Evolutionary conservation across 30 jellyfish, hydroid and myxozoan species (phyloP).

Genomic region (Nemopilema nomurai): DNA sequence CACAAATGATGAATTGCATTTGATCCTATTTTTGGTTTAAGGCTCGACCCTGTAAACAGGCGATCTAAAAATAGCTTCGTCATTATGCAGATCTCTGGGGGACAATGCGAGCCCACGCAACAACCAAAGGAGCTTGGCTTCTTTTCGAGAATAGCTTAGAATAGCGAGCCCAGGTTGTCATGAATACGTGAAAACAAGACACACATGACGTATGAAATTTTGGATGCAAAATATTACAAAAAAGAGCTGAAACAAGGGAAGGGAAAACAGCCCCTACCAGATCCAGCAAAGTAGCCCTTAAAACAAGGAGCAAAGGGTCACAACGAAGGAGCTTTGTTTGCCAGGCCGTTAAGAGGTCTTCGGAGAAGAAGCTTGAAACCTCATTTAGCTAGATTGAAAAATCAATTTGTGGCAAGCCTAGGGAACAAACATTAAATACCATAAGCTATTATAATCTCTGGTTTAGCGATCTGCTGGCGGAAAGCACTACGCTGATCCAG

Average conservation of each 20-base stretch:
- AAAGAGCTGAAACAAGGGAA: background rate
- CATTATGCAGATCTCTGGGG: background rate
- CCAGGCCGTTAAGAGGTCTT: too few species aligned
- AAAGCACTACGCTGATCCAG: background rate
- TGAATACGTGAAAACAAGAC: background rate
- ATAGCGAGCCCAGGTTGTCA: background rate
- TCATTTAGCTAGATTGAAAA: too few species aligned
- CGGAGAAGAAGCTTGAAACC: too few species aligned
- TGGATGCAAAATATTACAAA: background rate
- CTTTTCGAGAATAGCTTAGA: background rate
- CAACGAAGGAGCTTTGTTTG: too few species aligned
- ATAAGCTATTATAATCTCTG: background rate
- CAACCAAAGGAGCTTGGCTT: background rate
- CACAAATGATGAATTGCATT: too few species aligned
- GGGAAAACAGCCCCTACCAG: too few species aligned
- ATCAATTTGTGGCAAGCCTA: too few species aligned
- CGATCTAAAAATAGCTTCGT: background rate
- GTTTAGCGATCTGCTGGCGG: background rate
- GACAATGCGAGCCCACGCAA: background rate
- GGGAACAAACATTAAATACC: too few species aligned
- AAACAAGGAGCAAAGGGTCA: too few species aligned
- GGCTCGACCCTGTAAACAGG: background rate
- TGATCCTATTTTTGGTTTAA: background rate
- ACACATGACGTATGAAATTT: too few species aligned
- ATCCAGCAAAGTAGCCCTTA: too few species aligned